Evolutionary conservation across 2,797 vertebrate species (phyloP).

Genomic region (Gastrophryne carolinensis): DNA sequence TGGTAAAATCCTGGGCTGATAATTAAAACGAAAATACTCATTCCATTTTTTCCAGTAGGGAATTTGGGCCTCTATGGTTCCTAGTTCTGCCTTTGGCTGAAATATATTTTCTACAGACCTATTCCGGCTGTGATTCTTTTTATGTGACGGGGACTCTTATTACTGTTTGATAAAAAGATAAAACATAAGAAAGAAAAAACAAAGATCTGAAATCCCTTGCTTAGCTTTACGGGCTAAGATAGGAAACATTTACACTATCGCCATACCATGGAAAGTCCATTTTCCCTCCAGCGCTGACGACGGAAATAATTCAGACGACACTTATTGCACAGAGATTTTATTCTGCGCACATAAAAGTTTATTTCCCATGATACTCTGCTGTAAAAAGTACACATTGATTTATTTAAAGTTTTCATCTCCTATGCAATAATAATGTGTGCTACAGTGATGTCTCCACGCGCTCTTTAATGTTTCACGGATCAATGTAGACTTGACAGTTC

Average conservation of each 20-base stretch:
- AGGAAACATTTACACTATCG: neutral
- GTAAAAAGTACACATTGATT: slow-evolving; percentile 28
- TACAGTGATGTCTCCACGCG: neutral
- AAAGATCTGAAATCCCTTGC: neutral
- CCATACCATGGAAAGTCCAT: neutral
- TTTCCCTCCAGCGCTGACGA: neutral
- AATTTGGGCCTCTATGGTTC: too few relatives aligned
- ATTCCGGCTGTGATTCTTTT: too few relatives aligned
- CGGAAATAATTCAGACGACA: slow-evolving; percentile 12
- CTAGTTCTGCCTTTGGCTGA: too few relatives aligned
- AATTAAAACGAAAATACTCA: too few relatives aligned
- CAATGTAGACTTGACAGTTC: slow-evolving; percentile 25
- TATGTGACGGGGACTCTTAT: too few relatives aligned
- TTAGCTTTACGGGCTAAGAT: neutral
- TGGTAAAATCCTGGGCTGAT: too few relatives aligned
- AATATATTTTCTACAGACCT: too few relatives aligned
- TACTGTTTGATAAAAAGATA: neutral
- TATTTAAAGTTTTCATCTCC: slow-evolving; percentile 20
- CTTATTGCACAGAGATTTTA: slow-evolving; percentile 1
- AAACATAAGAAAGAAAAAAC: neutral
- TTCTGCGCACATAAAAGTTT: slow-evolving; percentile 14
- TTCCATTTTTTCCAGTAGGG: too few relatives aligned
- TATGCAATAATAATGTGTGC: slow-evolving; percentile 20
- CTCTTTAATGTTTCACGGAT: slow-evolving; percentile 35
- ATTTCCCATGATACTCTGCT: slow-evolving; percentile 24